Conservation (phyloP, 2,888 invertebrate species). For the Metellina segmentata region DNA sequence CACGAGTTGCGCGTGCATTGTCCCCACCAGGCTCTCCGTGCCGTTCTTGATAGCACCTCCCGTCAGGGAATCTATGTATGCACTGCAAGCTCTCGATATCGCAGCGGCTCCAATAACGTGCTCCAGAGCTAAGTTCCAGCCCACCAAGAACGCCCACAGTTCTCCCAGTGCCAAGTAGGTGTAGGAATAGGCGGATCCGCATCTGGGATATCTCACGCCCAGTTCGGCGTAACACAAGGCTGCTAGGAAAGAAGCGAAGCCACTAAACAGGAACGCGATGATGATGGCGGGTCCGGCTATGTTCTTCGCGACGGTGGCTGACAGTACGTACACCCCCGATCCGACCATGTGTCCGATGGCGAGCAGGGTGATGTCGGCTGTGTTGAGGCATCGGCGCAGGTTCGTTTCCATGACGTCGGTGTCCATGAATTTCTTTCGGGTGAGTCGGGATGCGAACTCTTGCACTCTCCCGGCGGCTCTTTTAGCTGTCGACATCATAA, state of each 20-base stretch:
- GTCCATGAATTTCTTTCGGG: conserved; percentile 38
- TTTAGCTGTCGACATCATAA: neutral
- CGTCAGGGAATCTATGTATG: conserved; percentile 76
- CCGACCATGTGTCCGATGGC: conserved; percentile 97
- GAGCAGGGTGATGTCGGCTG: conserved; percentile 93
- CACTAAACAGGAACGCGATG: conserved; percentile 87
- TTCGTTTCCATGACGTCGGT: conserved; percentile 86
- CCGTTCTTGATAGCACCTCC: conserved; percentile 70
- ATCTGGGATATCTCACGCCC: conserved; percentile 80
- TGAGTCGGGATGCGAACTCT: conserved; percentile 22
- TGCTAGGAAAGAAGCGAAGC: conserved; percentile 88
- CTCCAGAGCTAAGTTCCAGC: conserved; percentile 80
- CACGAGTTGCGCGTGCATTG: conserved; percentile 43
- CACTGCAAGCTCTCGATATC: conserved; percentile 77
- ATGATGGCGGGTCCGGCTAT: conserved; percentile 91
- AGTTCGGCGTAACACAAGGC: conserved; percentile 85
- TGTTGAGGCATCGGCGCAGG: conserved; percentile 91
- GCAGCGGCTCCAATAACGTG: conserved; percentile 79
- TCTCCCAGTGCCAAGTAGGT: conserved; percentile 80
- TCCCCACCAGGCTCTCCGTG: conserved; percentile 29
- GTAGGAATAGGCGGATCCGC: conserved; percentile 81
- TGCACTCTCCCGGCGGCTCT: neutral
- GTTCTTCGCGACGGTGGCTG: conserved; percentile 90
- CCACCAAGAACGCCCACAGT: conserved; percentile 80
- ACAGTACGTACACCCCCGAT: conserved; percentile 95